Evolutionary conservation across 1,140 invertebrate species (phyloP).

Genomic region (Samia ricini): DNA sequence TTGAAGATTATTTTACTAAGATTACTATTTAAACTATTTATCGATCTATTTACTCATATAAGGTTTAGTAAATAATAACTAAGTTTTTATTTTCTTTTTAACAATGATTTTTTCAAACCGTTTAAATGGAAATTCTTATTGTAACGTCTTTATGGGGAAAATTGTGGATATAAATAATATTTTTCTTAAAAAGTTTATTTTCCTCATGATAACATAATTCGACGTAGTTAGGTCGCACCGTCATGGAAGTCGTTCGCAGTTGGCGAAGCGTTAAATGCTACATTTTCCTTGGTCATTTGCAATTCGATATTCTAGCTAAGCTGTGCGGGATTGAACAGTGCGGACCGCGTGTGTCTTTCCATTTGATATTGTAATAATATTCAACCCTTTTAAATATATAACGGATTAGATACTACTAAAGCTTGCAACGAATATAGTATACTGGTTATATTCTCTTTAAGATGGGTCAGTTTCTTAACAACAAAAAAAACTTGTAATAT

Average conservation of each 20-base stretch:
- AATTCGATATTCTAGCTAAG: slow-evolving; percentile 71
- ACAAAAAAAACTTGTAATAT: too few relatives aligned
- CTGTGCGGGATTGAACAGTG: slow-evolving; percentile 58
- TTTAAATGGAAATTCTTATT: too few relatives aligned
- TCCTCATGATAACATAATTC: not conserved
- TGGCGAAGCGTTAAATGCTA: slow-evolving; percentile 68
- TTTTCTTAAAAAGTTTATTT: not conserved
- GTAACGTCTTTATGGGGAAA: too few relatives aligned
- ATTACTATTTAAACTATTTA: too few relatives aligned
- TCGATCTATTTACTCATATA: too few relatives aligned
- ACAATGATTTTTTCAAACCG: too few relatives aligned
- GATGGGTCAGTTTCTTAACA: too few relatives aligned
- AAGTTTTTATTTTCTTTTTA: too few relatives aligned
- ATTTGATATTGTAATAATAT: slow-evolving; percentile 63
- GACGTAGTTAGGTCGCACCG: slow-evolving; percentile 24
- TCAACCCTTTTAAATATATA: slow-evolving; percentile 49
- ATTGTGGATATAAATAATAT: not conserved
- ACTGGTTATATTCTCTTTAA: too few relatives aligned
- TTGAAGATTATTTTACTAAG: too few relatives aligned
- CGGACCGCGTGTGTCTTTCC: slow-evolving; percentile 49
- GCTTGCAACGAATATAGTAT: not conserved
- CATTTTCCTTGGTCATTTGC: slow-evolving; percentile 69
- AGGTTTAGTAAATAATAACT: too few relatives aligned
- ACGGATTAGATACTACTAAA: slow-evolving; percentile 16
- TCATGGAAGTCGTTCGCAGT: slow-evolving; percentile 57